These are phyloP conservation scores for Lepidurus couesii DNA, from an alignment of 1,140 invertebrate genomes.

Conservation along the genomic window DNA sequence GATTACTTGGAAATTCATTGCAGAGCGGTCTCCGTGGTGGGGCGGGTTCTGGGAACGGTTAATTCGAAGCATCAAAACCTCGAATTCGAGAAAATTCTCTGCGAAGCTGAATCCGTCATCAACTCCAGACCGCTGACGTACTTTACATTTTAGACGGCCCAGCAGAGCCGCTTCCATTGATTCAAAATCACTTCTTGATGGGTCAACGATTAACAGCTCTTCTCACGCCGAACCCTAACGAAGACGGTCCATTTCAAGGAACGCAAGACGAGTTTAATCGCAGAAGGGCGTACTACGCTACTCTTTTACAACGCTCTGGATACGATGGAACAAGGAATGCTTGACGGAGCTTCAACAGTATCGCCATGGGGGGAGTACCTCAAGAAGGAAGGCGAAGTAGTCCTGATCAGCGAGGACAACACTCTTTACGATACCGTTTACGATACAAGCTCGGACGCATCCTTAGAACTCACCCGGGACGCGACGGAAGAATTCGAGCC, in stretches of 20 bases:
- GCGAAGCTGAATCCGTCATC: slow-evolving; percentile 41
- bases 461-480: slow-evolving; percentile 34
- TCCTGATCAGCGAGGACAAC: slow-evolving; percentile 1
- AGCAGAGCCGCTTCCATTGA: slow-evolving; percentile 38
- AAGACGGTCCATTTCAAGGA: neutral
- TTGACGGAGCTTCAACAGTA: neutral
- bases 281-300: neutral
- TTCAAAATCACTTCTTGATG: slow-evolving; percentile 39
- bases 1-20: slow-evolving; percentile 44
- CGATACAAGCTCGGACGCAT: slow-evolving; percentile 40
- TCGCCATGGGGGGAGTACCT: neutral
- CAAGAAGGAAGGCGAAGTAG: neutral
- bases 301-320: neutral
- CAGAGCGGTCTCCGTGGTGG: slow-evolving; percentile 44
- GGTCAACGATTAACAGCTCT: slow-evolving; percentile 9
- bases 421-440: neutral
- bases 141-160: slow-evolving; percentile 39
- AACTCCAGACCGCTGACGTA: slow-evolving; percentile 43
- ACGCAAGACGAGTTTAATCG: neutral
- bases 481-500: slow-evolving; percentile 38
- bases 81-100: slow-evolving; percentile 41
- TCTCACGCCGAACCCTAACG: neutral
- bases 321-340: neutral
- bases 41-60: slow-evolving; percentile 46
- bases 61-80: slow-evolving; percentile 43